Base-by-base conservation (phyloP, 1,140 invertebrate species). In the Papilio dardanus region DNA sequence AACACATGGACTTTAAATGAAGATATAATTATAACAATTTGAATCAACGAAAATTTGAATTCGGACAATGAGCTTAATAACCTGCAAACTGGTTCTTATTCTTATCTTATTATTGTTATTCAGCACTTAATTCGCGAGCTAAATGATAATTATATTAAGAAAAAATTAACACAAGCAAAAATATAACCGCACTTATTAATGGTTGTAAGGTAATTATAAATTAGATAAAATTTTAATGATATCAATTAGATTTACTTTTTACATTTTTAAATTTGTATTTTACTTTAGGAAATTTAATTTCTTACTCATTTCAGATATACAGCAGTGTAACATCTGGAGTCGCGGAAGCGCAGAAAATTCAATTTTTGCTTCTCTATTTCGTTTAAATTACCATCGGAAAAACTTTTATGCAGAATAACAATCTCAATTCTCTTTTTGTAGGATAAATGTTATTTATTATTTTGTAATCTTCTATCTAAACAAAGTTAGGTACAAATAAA, bases 241-340 rank as follows among this genome's bases (percentile, higher is more conserved):
- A 58, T 28, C 21, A 30, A 28, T 58, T 58, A 58, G 10, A 58
- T 58, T 58, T 67, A 35, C 35, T 30, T 67, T 67, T 35, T 2
- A 66, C 8, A 35, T 67, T 67, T 67, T 31, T 16, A 33, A 12
- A 5, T 33, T 67, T 67, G 19, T 30, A 30, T 31, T 33, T 30
- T 66, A 30, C 8, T 16, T 67, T 12, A 2, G 16, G 19, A 66
- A 66, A 66, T 66, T 28, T 24, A 68, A 68, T 75, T 77, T 71
- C 73, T 75, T 75, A 62, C 75, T 71, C 69, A 50, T 75, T 77
- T 77, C 50, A 75, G 35, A 71, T 77, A 69, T 71, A 74, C 74
- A 71, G 73, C 74, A 71, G 74, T 50, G 76, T 74, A 77, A 77
- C 76, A 74, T 77, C 76, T 77, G 76, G 76, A 77, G 28, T 77